Evolutionary conservation across 2,888 invertebrate genomes (phyloP).

Genomic region (Iselma pallidipennis): DNA sequence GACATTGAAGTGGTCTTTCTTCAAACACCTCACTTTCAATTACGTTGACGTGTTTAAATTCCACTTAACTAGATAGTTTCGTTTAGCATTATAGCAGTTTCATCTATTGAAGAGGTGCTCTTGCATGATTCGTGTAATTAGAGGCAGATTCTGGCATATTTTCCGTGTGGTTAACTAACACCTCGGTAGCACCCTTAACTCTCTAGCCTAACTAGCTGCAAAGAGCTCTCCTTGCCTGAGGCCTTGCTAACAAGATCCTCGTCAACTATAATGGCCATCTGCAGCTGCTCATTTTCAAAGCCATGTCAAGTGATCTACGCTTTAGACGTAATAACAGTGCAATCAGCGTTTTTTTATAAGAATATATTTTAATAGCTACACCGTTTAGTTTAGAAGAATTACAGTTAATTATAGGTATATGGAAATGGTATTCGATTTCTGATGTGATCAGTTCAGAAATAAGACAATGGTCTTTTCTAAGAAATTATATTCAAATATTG

Average conservation of each 20-base stretch:
- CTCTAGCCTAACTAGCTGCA: conserved; percentile 18
- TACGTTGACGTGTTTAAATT: too few relatives aligned
- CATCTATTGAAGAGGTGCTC: too few relatives aligned
- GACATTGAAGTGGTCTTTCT: too few relatives aligned
- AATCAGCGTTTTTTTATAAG: conserved; percentile 12
- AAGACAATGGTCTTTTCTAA: background rate
- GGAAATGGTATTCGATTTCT: background rate
- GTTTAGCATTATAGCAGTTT: too few relatives aligned
- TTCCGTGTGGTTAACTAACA: conserved; percentile 19
- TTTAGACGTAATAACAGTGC: conserved; percentile 18
- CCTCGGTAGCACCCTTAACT: conserved; percentile 25
- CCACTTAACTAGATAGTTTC: too few relatives aligned
- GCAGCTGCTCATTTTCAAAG: conserved; percentile 30
- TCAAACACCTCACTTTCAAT: too few relatives aligned
- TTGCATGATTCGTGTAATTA: background rate
- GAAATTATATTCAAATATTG: conserved; percentile 5
- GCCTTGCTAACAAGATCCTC: conserved; percentile 32
- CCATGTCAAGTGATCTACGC: conserved; percentile 22
- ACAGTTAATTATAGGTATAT: conserved; percentile 9
- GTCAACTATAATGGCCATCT: conserved; percentile 18
- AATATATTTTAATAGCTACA: conserved; percentile 17
- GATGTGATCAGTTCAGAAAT: background rate
- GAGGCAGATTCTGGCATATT: background rate
- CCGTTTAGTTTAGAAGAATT: conserved; percentile 12
- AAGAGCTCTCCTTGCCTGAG: conserved; percentile 24